These are phyloP conservation scores for Clitarchus hookeri DNA, from an alignment of 2,888 invertebrate species.

Conservation along the genomic window DNA sequence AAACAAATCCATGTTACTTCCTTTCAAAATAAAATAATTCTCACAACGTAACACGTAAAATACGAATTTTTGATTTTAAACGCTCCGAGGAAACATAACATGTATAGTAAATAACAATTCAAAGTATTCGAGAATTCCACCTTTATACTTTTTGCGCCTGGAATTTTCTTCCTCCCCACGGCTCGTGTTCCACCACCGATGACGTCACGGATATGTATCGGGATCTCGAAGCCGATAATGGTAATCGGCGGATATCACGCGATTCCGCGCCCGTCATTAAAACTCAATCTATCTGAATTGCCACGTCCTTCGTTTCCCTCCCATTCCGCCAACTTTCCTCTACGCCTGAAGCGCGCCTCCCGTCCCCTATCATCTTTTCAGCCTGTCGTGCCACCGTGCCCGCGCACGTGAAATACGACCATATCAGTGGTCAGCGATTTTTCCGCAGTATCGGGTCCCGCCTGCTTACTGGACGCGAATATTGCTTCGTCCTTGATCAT, in stretches of 20 bases:
- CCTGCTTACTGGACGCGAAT: slow-evolving; percentile 8
- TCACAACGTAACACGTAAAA: no score
- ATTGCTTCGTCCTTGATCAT: background rate
- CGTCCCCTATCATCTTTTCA: background rate
- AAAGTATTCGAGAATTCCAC: background rate
- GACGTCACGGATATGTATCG: background rate
- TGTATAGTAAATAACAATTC: no score
- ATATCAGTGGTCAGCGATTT: background rate
- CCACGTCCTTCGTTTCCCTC: background rate
- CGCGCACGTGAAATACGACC: background rate
- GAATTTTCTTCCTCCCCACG: background rate
- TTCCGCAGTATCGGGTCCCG: background rate
- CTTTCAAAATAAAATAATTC: no score
- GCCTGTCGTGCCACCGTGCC: background rate
- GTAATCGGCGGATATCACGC: slow-evolving; percentile 20
- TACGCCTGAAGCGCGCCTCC: background rate
- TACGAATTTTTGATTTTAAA: no score
- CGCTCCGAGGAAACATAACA: no score
- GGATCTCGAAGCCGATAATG: background rate
- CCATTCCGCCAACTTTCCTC: background rate
- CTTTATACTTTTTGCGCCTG: background rate
- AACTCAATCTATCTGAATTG: slow-evolving; percentile 25
- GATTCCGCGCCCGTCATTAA: slow-evolving; percentile 24
- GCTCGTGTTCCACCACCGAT: background rate
- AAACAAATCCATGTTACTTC: no score